Evolutionary conservation across 2,113 vertebrate species (phyloP), one percentile per base, ranked within the genome.

Genomic region (Eolophus roseicapilla): DNA sequence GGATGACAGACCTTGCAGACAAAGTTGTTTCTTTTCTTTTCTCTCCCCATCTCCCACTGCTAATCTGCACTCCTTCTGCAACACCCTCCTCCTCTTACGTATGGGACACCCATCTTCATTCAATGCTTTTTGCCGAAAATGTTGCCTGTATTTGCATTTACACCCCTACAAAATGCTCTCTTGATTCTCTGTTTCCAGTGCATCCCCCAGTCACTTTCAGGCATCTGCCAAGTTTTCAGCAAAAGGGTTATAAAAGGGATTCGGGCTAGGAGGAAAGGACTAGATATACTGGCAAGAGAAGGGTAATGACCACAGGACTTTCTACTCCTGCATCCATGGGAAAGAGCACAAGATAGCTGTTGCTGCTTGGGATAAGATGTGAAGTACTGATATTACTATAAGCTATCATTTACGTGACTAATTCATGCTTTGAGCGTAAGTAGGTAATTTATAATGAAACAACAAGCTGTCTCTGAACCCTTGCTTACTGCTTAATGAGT

Each of bases 71-170:
- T 9, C 7, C 20, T 77, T 16, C 24, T 77, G 11, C 53, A 74
- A 57, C 11, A 8, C 5, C 17, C 13, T 50, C 29, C 18, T 79
- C 2, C 47, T 81, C 44, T 77, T 50, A 47, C 0, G 0, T 18
- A 7, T 7, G 28, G 46, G 46, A 24, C 11, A 44, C 11, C 4
- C 19, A 18, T 8, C 44, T 71, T 60, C 20, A 69, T 44, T 7
- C 62, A 52, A 49, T 2, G 3, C 6, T 23, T 69, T 81, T 67
- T 63, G 11, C 29, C 83, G 25, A 63, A n/a, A 78, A 17, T 21
- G 7, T 11, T 59, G n/a, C 2, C 29, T 29, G 4, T 17, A 23
- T 43, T 89, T 89, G 8, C 27, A 49, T 39, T 67, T 53, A 41
- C 7, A 49, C 4, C 9, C 41, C 50, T 14, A 52, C 14, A 83